phyloP scores from a whole-genome alignment of 2,797 vertebrate genomes.

The Lutjanus campechanus region DNA sequence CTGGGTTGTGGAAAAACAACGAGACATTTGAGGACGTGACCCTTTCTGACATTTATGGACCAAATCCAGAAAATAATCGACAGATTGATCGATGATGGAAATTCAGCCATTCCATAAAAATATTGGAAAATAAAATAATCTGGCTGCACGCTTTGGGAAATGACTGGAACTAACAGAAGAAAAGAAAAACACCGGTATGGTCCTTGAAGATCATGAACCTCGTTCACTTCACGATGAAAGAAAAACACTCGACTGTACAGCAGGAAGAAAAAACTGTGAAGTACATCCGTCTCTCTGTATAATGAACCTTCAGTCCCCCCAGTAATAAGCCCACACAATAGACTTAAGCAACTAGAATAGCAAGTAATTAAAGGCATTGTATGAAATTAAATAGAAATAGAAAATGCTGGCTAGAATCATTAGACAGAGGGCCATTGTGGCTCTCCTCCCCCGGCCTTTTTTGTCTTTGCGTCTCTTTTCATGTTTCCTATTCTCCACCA shows the following conservation, averaged over 20 bases:
- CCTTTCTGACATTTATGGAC: too few species aligned
- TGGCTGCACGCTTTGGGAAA: neutral
- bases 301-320: slow-evolving; percentile 35
- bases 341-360: slow-evolving; percentile 50
- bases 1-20: too few species aligned
- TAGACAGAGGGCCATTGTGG: slow-evolving; percentile 54
- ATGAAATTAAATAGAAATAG: slow-evolving; percentile 62
- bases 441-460: slow-evolving; percentile 57
- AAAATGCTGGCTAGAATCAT: slow-evolving; percentile 60
- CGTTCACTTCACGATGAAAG: neutral
- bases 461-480: slow-evolving; percentile 66
- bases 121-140: too few species aligned
- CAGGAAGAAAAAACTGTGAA: neutral
- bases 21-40: too few species aligned
- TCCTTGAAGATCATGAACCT: neutral
- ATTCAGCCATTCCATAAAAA: too few species aligned
- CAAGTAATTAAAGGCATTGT: slow-evolving; percentile 74
- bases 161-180: neutral
- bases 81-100: too few species aligned
- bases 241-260: neutral
- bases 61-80: too few species aligned
- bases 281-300: slow-evolving; percentile 28
- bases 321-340: slow-evolving; percentile 61
- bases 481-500: slow-evolving; percentile 63
- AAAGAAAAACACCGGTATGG: too few species aligned